phyloP scores from a whole-genome alignment of 2,113 vertebrate genomes.

The Corydoras sp. region DNA sequence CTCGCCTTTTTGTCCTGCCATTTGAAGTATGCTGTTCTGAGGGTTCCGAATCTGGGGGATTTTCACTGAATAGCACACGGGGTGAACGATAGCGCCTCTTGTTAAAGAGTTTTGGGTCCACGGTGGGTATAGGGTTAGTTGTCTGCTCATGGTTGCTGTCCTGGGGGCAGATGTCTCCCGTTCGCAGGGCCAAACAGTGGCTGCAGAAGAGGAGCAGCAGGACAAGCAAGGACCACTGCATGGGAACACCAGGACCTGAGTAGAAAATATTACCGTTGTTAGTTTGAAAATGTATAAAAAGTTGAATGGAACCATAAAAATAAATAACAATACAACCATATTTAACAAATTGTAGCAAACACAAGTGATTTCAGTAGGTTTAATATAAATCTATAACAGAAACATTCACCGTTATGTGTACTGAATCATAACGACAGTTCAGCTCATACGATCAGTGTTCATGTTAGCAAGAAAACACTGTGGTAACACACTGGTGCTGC shows the following conservation, averaged over 20 bases:
- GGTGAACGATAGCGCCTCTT: slow-evolving; percentile 79
- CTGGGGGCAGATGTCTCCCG: slow-evolving; percentile 68
- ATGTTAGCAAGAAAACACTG: too few species aligned
- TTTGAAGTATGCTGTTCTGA: slow-evolving; percentile 58
- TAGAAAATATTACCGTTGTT: neutral
- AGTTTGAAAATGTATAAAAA: neutral
- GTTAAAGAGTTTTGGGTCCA: slow-evolving; percentile 84
- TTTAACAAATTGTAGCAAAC: too few species aligned
- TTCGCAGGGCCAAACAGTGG: slow-evolving; percentile 75
- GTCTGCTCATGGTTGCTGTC: slow-evolving; percentile 54
- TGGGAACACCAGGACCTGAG: slow-evolving; percentile 70
- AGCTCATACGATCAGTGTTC: too few species aligned
- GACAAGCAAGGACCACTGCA: slow-evolving; percentile 91
- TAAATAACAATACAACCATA: too few species aligned
- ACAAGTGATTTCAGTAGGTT: too few species aligned
- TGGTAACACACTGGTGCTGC: too few species aligned
- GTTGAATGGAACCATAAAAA: too few species aligned
- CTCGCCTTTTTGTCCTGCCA: slow-evolving; percentile 67
- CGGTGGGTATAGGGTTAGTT: slow-evolving; percentile 61
- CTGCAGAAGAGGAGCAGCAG: slow-evolving; percentile 85
- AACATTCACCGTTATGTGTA: too few species aligned
- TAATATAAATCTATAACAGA: too few species aligned
- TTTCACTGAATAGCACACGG: slow-evolving; percentile 86
- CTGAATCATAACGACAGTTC: too few species aligned
- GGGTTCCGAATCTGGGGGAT: slow-evolving; percentile 72